Conservation (phyloP, 2,888 invertebrate genomes). For the Uropetala carovei region DNA sequence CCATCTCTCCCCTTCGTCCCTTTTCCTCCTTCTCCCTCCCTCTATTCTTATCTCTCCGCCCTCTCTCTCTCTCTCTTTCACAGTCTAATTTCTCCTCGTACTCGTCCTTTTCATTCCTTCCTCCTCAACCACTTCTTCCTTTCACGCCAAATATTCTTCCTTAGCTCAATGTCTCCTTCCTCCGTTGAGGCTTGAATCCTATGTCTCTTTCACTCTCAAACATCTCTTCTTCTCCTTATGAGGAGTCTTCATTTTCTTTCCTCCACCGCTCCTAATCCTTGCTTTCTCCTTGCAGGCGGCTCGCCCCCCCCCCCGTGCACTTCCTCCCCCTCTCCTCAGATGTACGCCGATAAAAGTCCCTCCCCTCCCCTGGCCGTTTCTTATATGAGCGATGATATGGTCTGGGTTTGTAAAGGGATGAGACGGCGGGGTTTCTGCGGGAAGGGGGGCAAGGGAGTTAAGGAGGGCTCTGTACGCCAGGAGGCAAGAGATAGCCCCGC, state of each 20-base stretch:
- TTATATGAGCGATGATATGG: slow-evolving; percentile 7
- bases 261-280: neutral
- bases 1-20: neutral
- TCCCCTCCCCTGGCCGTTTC: neutral
- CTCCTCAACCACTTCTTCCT: neutral
- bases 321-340: neutral
- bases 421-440: too few relatives aligned
- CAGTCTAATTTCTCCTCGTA: neutral
- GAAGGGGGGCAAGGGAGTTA: too few relatives aligned
- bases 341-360: neutral
- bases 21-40: neutral
- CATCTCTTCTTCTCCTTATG: neutral
- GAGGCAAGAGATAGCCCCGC: slow-evolving; percentile 18
- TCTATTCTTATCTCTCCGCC: neutral
- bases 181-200: neutral
- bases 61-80: neutral
- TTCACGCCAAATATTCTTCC: neutral
- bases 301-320: neutral
- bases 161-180: too few relatives aligned
- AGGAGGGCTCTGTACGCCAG: neutral
- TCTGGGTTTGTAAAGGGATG: neutral
- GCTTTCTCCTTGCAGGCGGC: neutral
- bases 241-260: neutral
- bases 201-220: neutral
- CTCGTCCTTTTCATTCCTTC: neutral